These are phyloP conservation scores for Alauda arvensis DNA, from an alignment of 2,797 vertebrate genomes.

Conservation along the genomic window DNA sequence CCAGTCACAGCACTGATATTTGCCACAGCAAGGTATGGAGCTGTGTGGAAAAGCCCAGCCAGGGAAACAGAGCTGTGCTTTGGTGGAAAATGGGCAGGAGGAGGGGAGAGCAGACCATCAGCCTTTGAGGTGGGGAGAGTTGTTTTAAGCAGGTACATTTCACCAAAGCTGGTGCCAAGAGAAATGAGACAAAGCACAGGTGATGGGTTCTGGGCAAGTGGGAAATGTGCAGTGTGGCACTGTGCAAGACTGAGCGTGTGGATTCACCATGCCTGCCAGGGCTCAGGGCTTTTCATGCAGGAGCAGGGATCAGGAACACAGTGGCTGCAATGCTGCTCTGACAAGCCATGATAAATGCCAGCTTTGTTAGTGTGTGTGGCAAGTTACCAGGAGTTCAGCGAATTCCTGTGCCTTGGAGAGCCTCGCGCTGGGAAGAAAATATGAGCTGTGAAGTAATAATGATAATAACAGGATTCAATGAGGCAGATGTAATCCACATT, in stretches of 20 bases:
- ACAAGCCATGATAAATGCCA: not conserved
- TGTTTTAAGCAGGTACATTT: not conserved
- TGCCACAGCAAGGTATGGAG: not conserved
- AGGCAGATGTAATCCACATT: slow-evolving; percentile 41
- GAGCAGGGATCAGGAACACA: not conserved
- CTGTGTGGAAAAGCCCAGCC: not conserved
- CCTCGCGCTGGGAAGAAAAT: not conserved
- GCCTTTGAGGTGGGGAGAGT: not conserved
- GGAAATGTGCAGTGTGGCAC: not conserved
- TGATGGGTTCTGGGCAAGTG: not conserved
- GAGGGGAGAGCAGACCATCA: not conserved
- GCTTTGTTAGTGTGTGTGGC: not conserved
- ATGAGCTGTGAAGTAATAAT: slow-evolving; percentile 47
- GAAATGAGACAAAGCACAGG: fast-evolving
- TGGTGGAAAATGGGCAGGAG: not conserved
- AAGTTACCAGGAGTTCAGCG: not conserved
- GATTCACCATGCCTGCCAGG: not conserved
- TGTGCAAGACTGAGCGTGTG: not conserved
- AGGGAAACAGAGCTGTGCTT: not conserved
- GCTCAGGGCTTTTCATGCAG: not conserved
- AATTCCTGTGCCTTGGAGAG: not conserved
- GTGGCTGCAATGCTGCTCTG: not conserved
- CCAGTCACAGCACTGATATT: not conserved
- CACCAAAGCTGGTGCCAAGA: not conserved
- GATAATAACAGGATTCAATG: slow-evolving; percentile 31